phyloP scores from a whole-genome alignment of 2,888 invertebrate genomes.

The Carabus problematicus region DNA sequence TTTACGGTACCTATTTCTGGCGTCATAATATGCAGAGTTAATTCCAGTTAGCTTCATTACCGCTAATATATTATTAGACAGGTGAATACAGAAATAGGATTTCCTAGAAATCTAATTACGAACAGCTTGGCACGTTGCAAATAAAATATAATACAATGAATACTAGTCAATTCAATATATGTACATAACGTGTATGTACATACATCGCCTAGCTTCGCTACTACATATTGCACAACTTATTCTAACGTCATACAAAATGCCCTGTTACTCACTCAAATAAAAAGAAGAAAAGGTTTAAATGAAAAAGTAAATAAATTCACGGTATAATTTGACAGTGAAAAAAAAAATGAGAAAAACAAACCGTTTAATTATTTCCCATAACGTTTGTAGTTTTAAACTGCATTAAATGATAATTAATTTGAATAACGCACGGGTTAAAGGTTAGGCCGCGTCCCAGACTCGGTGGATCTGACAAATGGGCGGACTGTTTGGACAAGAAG shows the following conservation, averaged over 20 bases:
- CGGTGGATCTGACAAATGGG: conserved; percentile 35
- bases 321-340: too few relatives aligned
- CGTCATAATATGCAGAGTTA: conserved; percentile 18
- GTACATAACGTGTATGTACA: not conserved
- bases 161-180: not conserved
- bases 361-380: conserved; percentile 6
- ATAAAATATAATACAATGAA: conserved; percentile 13
- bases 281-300: not conserved
- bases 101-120: conserved; percentile 28
- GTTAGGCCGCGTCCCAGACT: not conserved
- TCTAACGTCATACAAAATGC: conserved; percentile 1
- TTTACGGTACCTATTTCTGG: conserved; percentile 16
- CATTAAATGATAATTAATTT: conserved; percentile 15
- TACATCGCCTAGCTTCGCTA: too few relatives aligned
- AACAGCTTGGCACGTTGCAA: conserved; percentile 1
- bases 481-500: conserved; percentile 37
- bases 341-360: not conserved
- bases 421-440: conserved; percentile 7
- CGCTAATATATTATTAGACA: conserved; percentile 36
- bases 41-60: conserved; percentile 18
- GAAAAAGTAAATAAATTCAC: too few relatives aligned
- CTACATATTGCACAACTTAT: too few relatives aligned
- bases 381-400: not conserved
- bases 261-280: not conserved
- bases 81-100: conserved; percentile 19